Percentiles rank a stretch among this genome's conserved stretches.
Evolutionary conservation across 2,113 vertebrate species (phyloP).

Genomic region (Montifringilla adamsi): DNA sequence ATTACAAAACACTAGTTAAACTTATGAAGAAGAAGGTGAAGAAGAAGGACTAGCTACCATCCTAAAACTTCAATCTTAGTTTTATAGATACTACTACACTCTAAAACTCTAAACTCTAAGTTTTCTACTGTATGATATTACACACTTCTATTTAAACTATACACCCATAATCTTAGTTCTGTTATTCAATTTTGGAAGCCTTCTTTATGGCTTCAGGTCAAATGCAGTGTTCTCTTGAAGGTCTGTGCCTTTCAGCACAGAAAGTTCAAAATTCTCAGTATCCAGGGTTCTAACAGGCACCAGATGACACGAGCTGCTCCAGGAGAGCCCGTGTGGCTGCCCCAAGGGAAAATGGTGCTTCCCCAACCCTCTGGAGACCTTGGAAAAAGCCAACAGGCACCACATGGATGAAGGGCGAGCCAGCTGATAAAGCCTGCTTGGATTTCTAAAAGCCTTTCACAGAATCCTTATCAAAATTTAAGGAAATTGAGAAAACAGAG

Average conservation of each 20-base stretch:
- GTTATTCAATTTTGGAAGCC: neutral
- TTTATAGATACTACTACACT: neutral
- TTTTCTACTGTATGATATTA: neutral
- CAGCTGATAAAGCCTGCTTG: neutral
- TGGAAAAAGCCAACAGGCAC: neutral
- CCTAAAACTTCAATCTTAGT: neutral
- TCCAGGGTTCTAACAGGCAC: neutral
- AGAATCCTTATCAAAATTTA: neutral
- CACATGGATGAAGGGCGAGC: accelerated
- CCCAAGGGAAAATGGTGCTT: neutral
- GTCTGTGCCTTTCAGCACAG: neutral
- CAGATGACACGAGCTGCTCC: accelerated
- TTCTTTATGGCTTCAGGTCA: neutral
- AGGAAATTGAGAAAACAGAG: neutral
- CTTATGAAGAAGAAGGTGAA: neutral
- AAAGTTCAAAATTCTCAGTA: neutral
- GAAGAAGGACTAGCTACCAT: neutral
- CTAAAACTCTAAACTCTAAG: neutral
- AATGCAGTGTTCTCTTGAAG: neutral
- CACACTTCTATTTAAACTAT: neutral
- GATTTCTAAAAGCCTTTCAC: neutral
- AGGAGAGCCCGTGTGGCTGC: neutral
- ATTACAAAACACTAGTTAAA: neutral
- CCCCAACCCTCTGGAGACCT: neutral
- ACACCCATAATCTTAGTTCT: neutral